phyloP scores from a whole-genome alignment of 1,140 invertebrate species.

The Listronotus oregonensis region DNA sequence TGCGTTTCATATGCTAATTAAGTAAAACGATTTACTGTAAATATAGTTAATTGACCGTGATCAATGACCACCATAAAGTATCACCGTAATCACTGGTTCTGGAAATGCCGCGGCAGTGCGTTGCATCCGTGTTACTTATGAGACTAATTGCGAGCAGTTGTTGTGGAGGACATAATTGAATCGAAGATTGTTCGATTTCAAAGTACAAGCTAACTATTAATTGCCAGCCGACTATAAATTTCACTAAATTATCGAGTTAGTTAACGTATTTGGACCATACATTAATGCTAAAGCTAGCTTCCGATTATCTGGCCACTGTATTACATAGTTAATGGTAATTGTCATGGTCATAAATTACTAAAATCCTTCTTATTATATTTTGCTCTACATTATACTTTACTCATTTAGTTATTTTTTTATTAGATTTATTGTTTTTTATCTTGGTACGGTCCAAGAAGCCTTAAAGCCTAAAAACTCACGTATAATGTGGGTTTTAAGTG shows the following conservation, averaged over 20 bases:
- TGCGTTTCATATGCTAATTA: background rate
- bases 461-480: no score
- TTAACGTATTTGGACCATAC: conserved; percentile 22
- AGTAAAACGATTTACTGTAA: conserved; percentile 5
- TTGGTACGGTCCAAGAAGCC: no score
- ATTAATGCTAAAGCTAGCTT: conserved; percentile 20
- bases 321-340: no score
- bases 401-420: no score
- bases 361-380: no score
- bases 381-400: no score
- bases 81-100: conserved; percentile 21
- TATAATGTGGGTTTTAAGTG: no score
- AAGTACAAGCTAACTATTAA: conserved; percentile 38
- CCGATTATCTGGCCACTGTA: conserved; percentile 20
- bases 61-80: conserved; percentile 26
- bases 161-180: conserved; percentile 32
- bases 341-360: no score
- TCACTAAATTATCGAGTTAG: conserved; percentile 25
- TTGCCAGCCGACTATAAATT: conserved; percentile 36
- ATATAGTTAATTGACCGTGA: conserved; percentile 31
- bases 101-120: conserved; percentile 2
- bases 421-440: no score
- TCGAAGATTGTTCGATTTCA: conserved; percentile 33
- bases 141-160: conserved; percentile 35
- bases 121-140: conserved; percentile 28